Evolutionary conservation across 2,797 vertebrate species (phyloP).

Genomic region (Rhynchonycteris naso): DNA sequence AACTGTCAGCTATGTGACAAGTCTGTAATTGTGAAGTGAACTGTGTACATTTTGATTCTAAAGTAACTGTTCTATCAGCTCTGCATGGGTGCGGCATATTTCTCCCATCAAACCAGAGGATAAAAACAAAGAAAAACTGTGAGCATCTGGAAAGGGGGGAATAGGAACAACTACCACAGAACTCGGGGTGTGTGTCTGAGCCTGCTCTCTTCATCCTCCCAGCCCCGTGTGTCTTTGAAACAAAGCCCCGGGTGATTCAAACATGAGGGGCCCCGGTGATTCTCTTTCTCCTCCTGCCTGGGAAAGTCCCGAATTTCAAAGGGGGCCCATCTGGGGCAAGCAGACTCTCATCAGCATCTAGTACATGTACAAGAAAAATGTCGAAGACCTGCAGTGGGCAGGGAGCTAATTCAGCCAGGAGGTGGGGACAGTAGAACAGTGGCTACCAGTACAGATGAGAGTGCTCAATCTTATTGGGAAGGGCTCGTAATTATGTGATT

Average conservation of each 20-base stretch:
- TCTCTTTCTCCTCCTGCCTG: not conserved
- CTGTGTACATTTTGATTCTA: not conserved
- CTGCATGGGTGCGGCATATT: not conserved
- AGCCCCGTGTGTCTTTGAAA: fast-evolving
- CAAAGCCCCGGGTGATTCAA: not conserved
- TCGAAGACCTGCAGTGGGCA: not conserved
- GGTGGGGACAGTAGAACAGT: not conserved
- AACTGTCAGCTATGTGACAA: not conserved
- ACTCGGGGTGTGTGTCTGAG: not conserved
- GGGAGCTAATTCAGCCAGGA: not conserved
- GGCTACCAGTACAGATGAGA: not conserved
- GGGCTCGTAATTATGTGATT: conserved; percentile 57
- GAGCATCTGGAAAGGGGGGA: not conserved
- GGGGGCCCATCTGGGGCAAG: not conserved
- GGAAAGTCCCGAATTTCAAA: not conserved
- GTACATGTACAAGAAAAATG: not conserved
- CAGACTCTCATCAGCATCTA: not conserved
- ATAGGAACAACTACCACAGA: not conserved
- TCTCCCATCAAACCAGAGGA: not conserved
- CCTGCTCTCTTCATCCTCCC: not conserved
- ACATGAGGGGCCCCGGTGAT: not conserved
- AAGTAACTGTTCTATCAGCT: not conserved
- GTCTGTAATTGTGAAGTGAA: not conserved
- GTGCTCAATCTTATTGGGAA: not conserved
- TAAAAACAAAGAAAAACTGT: not conserved